Evolutionary conservation across 2,797 vertebrate species (phyloP).

Genomic region (Epinephelus awoara): DNA sequence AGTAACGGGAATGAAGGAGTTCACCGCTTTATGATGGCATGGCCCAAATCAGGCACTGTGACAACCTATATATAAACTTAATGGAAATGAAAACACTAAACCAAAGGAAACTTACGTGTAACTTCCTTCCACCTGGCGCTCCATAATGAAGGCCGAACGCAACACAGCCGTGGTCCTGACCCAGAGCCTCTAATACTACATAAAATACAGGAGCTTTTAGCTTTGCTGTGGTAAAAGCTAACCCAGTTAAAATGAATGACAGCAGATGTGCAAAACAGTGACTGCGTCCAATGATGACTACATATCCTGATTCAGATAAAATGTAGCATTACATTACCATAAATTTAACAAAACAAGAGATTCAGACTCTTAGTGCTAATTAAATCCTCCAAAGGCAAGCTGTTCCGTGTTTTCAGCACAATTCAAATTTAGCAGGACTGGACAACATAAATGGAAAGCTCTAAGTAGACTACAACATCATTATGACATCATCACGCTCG

Average conservation of each 20-base stretch:
- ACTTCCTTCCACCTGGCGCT: constrained; percentile 77
- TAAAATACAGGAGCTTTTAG: constrained; percentile 37
- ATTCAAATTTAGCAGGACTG: constrained; percentile 23
- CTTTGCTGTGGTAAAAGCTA: constrained; percentile 44
- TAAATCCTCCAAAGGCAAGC: constrained; percentile 26
- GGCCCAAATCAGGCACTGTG: constrained; percentile 47
- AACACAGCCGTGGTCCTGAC: constrained; percentile 25
- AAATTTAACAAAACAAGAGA: constrained; percentile 34
- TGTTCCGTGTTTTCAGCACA: constrained; percentile 35
- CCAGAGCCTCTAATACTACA: constrained; percentile 22
- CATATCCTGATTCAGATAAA: constrained; percentile 38
- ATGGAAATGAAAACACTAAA: constrained; percentile 70
- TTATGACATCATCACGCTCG: constrained; percentile 21
- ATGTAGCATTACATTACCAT: constrained; percentile 26
- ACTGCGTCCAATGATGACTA: constrained; percentile 36
- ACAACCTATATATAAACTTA: constrained; percentile 67
- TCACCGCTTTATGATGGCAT: constrained; percentile 46
- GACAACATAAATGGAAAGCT: constrained; percentile 22
- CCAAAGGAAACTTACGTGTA: constrained; percentile 60
- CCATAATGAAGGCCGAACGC: constrained; percentile 42
- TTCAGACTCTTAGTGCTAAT: constrained; percentile 27
- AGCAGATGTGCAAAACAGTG: constrained; percentile 1
- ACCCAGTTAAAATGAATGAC: constrained; percentile 52
- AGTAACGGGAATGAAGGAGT: constrained; percentile 46
- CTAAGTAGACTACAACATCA: constrained; percentile 13